These are phyloP conservation scores for Rhipidura dahli DNA, from an alignment of 2,113 vertebrate genomes.

Conservation along the genomic window DNA sequence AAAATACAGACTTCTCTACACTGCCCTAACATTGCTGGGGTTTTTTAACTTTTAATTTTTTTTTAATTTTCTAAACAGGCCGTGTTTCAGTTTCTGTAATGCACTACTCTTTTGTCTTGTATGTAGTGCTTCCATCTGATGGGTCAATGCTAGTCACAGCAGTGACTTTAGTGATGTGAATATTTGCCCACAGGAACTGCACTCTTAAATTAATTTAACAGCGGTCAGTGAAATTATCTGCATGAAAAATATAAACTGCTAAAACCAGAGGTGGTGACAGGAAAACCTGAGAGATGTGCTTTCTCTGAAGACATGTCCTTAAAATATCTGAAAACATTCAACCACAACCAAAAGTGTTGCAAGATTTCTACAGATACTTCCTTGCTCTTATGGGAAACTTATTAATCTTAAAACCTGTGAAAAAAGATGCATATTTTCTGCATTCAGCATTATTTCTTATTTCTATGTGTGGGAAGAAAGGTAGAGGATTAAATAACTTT, in stretches of 20 bases:
- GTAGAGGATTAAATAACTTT: not conserved
- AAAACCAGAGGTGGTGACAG: not conserved
- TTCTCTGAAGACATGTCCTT: not conserved
- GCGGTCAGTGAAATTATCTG: not conserved
- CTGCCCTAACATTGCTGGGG: accelerated
- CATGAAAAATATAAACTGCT: not conserved
- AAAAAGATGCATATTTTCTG: not conserved
- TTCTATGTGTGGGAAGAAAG: not conserved
- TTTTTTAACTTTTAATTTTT: not conserved
- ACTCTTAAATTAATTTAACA: not conserved
- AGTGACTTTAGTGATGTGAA: not conserved
- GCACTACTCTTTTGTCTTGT: not conserved
- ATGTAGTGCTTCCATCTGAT: not conserved
- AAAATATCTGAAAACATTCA: not conserved
- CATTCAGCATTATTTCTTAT: not conserved
- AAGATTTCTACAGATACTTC: not conserved
- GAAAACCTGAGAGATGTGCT: not conserved
- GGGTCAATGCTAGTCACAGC: not conserved
- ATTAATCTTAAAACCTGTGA: not conserved
- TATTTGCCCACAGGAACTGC: not conserved
- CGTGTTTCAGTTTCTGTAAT: not conserved
- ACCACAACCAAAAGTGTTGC: not conserved
- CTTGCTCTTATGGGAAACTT: not conserved
- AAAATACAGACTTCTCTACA: not conserved
- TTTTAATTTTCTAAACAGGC: not conserved